Base-by-base conservation (phyloP, 2,888 invertebrate species). In the Mythimna loreyi region DNA sequence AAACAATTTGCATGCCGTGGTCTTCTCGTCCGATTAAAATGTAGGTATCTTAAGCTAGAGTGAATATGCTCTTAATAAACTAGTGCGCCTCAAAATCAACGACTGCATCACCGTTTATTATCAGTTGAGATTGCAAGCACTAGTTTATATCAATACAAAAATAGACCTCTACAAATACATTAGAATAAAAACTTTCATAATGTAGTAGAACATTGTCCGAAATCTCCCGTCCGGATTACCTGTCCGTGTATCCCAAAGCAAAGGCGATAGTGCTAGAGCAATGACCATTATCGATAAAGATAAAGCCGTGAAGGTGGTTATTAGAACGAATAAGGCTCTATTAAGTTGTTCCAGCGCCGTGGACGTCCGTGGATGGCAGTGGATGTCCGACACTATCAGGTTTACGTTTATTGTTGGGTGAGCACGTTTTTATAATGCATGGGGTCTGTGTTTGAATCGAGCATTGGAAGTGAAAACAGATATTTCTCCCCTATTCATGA, bases 231-330 rank as follows among this genome's bases (percentile, higher is more conserved):
- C 16, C 33, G 11, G n/a, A 36, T 30, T 55, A 4, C 0, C 2
- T 4, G 1, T 13, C 62, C 75, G 58, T 79, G 64, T 63, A 49
- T 79, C 76, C 52, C 8, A 2, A 55, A 72, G 76, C 77, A 72
- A 83, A 80, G 81, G 47, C 66, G 87, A 87, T 87, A 89, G 90
- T 90, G 92, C 88, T 90, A 86, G 87, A 87, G 90, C 90, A 90
- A 92, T 92, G 89, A 86, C 86, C 89, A 91, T 92, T 92, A 92
- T 91, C 91, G 91, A 92, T 90, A 90, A 81, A 92, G 92, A 92
- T 92, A 92, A 92, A 87, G 85, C 80, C 84, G 75, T 82, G 82
- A 85, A 90, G 88, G 91, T 90, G 87, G 87, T 87, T 89, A 90
- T 91, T 91, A 90, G 88, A 89, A 86, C 84, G 87, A 85, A 90